phyloP scores from a whole-genome alignment of 2,113 vertebrate genomes.

The Kobus ellipsiprymnus region DNA sequence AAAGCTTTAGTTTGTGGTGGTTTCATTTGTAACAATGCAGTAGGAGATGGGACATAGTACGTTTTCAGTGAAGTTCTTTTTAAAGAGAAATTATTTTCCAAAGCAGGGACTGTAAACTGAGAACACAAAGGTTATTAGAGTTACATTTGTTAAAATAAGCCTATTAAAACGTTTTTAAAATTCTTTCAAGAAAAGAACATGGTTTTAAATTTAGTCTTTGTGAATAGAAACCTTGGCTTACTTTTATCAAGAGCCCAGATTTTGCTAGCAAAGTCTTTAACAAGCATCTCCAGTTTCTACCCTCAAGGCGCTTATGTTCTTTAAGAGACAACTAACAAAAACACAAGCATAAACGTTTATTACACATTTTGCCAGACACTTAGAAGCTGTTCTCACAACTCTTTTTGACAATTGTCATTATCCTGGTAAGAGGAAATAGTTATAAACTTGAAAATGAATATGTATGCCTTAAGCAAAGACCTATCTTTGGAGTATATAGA shows the following conservation, averaged over 20 bases:
- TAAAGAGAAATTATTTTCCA: background rate
- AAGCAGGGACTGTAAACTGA: background rate
- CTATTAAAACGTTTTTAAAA: background rate
- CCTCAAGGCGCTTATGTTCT: slow-evolving; percentile 50
- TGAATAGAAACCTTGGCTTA: background rate
- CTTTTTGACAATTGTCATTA: background rate
- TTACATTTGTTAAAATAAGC: background rate
- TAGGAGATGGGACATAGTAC: background rate
- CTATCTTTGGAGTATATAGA: slow-evolving; percentile 33
- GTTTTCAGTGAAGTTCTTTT: background rate
- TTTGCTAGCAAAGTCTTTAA: background rate
- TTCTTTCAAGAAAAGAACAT: background rate
- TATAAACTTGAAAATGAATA: slow-evolving; percentile 38
- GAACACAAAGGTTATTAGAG: background rate
- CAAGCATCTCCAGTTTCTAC: background rate
- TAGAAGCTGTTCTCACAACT: background rate
- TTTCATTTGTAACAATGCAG: slow-evolving; percentile 13
- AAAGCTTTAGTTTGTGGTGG: background rate
- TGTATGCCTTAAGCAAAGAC: slow-evolving; percentile 31
- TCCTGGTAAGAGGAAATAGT: background rate
- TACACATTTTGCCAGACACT: background rate
- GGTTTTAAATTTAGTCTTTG: background rate
- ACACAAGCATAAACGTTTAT: background rate
- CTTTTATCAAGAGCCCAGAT: background rate
- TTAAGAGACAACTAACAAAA: background rate